Evolutionary conservation across 2,797 vertebrate species (phyloP).

Genomic region (Echeneis naucrates): DNA sequence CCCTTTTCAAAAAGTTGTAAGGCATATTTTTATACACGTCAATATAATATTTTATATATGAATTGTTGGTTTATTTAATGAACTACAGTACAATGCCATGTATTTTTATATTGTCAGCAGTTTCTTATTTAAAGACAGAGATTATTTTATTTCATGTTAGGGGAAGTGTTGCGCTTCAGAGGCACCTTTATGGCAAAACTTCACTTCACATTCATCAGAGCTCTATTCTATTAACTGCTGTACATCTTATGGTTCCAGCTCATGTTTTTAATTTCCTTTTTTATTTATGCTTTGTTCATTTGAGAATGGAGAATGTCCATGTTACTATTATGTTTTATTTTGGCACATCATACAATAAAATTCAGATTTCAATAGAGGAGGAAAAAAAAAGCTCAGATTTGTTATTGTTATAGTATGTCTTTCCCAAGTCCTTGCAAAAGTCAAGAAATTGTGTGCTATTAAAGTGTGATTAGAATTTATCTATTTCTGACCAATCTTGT

Average conservation of each 20-base stretch:
- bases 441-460: conserved; percentile 77
- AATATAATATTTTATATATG: conserved; percentile 90
- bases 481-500: conserved; percentile 80
- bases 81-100: conserved; percentile 88
- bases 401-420: conserved; percentile 72
- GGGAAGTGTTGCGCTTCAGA: conserved; percentile 71
- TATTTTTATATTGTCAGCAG: conserved; percentile 90
- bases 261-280: conserved; percentile 66
- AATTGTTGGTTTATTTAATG: conserved; percentile 89
- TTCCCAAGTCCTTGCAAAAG: conserved; percentile 77
- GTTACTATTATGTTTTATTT: conserved; percentile 73
- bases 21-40: conserved; percentile 90
- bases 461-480: conserved; percentile 77
- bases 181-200: conserved; percentile 72
- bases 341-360: conserved; percentile 66
- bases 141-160: conserved; percentile 84
- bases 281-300: conserved; percentile 81
- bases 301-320: conserved; percentile 70
- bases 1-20: conserved; percentile 86
- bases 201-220: conserved; percentile 70
- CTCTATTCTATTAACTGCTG: conserved; percentile 78
- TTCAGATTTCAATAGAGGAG: conserved; percentile 63
- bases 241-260: conserved; percentile 73
- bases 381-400: conserved; percentile 54
- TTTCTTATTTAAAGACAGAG: conserved; percentile 85